These are phyloP conservation scores for Brachycybe producta DNA, from an alignment of 2,888 invertebrate species.

Conservation along the genomic window DNA sequence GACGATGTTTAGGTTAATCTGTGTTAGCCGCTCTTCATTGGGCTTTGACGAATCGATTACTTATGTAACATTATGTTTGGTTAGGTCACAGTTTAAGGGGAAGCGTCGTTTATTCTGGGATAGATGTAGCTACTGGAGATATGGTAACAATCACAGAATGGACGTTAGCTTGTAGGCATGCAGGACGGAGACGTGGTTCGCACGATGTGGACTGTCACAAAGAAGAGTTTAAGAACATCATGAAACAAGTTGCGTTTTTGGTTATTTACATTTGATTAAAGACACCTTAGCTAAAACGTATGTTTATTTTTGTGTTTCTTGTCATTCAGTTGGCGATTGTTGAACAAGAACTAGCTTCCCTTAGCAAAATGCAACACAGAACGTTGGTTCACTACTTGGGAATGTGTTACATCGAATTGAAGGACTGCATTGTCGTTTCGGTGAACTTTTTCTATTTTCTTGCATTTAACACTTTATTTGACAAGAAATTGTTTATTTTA, in stretches of 20 bases:
- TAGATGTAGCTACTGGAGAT: slow-evolving; percentile 60
- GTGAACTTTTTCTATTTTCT: slow-evolving; percentile 30
- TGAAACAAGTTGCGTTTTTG: slow-evolving; percentile 26
- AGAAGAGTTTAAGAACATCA: slow-evolving; percentile 27
- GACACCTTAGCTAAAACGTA: slow-evolving; percentile 1
- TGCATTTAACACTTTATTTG: neutral
- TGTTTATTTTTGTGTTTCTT: neutral
- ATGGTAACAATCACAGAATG: slow-evolving; percentile 62
- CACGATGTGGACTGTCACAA: slow-evolving; percentile 26
- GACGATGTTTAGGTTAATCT: slow-evolving; percentile 55
- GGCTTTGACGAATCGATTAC: neutral
- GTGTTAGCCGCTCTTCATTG: neutral
- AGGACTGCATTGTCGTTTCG: slow-evolving; percentile 51
- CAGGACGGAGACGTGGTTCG: slow-evolving; percentile 25
- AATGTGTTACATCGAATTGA: slow-evolving; percentile 46
- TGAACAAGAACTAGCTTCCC: slow-evolving; percentile 62
- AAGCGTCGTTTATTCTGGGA: slow-evolving; percentile 57
- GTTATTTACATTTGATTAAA: slow-evolving; percentile 4
- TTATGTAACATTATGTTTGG: slow-evolving; percentile 11
- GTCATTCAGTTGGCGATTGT: slow-evolving; percentile 46
- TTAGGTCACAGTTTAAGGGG: slow-evolving; percentile 59
- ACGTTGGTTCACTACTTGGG: slow-evolving; percentile 63
- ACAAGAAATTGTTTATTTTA: slow-evolving; percentile 7
- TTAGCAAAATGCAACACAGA: slow-evolving; percentile 54
- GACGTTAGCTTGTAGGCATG: slow-evolving; percentile 35